Evolutionary conservation across 2,888 invertebrate genomes (phyloP).

Genomic region (Molanna angustata): DNA sequence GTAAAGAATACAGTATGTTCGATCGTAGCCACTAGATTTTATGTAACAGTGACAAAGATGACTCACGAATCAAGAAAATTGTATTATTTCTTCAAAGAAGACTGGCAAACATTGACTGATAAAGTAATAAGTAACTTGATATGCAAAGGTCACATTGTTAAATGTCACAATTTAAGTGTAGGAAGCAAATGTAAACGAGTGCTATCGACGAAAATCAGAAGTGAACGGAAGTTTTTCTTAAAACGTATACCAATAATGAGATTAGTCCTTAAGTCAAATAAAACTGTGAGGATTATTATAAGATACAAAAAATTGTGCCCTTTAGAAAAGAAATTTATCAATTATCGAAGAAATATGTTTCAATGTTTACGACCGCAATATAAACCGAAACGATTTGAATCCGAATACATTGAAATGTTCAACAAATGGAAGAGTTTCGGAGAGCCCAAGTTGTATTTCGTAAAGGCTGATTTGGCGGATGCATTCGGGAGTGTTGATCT

Average conservation of each 20-base stretch:
- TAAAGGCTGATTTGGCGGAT: slow-evolving; percentile 51
- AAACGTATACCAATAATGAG: slow-evolving; percentile 36
- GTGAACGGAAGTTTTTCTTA: slow-evolving; percentile 40
- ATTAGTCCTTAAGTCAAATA: slow-evolving; percentile 26
- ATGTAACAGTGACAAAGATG: slow-evolving; percentile 48
- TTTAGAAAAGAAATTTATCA: slow-evolving; percentile 18
- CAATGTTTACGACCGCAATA: slow-evolving; percentile 18
- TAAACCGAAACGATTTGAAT: slow-evolving; percentile 12
- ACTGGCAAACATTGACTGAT: slow-evolving; percentile 52
- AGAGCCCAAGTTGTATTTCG: slow-evolving; percentile 48
- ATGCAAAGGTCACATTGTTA: slow-evolving; percentile 40
- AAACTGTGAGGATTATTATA: slow-evolving; percentile 24
- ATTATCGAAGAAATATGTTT: slow-evolving; percentile 21
- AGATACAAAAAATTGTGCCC: slow-evolving; percentile 24
- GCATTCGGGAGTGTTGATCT: slow-evolving; percentile 52
- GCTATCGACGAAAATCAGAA: slow-evolving; percentile 3
- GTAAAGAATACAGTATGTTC: slow-evolving; percentile 42
- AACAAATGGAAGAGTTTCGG: slow-evolving; percentile 41
- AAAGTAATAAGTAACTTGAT: slow-evolving; percentile 43
- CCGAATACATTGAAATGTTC: slow-evolving; percentile 35
- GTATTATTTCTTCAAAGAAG: slow-evolving; percentile 46
- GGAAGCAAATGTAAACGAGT: slow-evolving; percentile 44
- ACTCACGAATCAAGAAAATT: slow-evolving; percentile 48
- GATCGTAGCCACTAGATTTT: slow-evolving; percentile 47
- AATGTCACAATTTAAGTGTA: slow-evolving; percentile 39